These are phyloP conservation scores for Parasteatoda tepidariorum DNA, from an alignment of 1,140 invertebrate genomes.

Conservation along the genomic window DNA sequence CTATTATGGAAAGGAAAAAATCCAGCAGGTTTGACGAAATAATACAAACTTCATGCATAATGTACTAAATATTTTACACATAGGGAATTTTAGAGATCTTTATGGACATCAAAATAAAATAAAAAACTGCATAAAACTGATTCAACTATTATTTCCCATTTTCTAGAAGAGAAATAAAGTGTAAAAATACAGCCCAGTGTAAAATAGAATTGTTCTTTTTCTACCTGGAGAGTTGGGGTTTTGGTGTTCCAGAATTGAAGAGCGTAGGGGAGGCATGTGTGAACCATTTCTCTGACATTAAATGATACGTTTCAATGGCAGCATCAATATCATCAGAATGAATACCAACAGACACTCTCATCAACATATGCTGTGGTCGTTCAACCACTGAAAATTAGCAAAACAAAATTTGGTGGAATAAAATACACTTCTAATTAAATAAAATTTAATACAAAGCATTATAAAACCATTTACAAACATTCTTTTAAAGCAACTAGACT, in stretches of 20 bases:
- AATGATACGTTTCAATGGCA: constrained; percentile 97
- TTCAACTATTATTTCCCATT: too few relatives aligned
- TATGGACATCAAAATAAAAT: background rate
- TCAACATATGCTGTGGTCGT: constrained; percentile 98
- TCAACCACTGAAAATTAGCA: constrained; percentile 79
- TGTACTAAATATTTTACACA: too few relatives aligned
- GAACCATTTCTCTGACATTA: constrained; percentile 95
- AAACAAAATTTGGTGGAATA: background rate
- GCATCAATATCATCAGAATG: constrained; percentile 93
- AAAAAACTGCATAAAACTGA: background rate
- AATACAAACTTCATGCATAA: too few relatives aligned
- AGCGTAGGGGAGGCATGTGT: constrained; percentile 98
- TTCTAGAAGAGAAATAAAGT: too few relatives aligned
- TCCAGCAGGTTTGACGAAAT: too few relatives aligned
- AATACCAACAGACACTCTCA: constrained; percentile 97
- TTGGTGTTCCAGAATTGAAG: constrained; percentile 92
- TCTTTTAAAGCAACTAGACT: background rate
- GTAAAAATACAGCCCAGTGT: too few relatives aligned
- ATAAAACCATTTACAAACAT: background rate
- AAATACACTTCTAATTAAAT: background rate
- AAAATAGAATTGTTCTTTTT: background rate
- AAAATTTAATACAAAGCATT: background rate
- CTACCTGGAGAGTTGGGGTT: constrained; percentile 90
- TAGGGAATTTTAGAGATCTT: too few relatives aligned
- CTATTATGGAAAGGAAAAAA: too few relatives aligned